phyloP scores from a whole-genome alignment of 2,113 vertebrate species.

The Pithys albifrons region DNA sequence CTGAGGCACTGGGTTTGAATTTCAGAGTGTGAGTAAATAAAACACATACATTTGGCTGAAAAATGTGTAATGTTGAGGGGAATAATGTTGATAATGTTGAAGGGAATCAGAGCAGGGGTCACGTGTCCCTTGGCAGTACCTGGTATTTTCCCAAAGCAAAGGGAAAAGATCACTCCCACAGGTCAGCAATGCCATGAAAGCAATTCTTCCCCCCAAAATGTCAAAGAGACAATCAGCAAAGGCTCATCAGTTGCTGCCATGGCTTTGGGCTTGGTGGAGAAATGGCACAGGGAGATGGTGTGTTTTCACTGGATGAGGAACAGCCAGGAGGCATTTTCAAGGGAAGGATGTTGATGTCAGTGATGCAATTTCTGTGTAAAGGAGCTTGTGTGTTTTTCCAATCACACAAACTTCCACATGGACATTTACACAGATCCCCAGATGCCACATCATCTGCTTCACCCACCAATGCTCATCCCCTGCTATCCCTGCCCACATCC shows the following conservation, averaged over 20 bases:
- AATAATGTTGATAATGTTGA: not conserved
- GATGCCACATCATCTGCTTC: not conserved
- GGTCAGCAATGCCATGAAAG: not conserved
- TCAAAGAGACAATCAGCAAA: not conserved
- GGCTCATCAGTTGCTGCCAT: fast-evolving
- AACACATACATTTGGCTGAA: not conserved
- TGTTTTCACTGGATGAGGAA: not conserved
- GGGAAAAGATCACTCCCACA: not conserved
- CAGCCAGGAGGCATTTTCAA: not conserved
- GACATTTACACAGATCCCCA: not conserved
- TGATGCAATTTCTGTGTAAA: not conserved
- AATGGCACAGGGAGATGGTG: not conserved
- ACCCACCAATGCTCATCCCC: fast-evolving
- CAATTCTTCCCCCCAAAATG: not conserved
- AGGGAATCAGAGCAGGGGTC: not conserved
- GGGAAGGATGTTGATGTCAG: too few relatives aligned
- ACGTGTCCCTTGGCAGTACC: fast-evolving
- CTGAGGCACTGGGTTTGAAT: not conserved
- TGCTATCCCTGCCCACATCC: not conserved
- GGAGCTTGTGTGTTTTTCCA: not conserved
- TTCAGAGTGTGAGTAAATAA: not conserved
- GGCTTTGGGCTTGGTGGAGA: not conserved
- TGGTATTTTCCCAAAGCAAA: not conserved
- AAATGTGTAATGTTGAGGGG: not conserved
- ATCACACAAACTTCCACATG: not conserved